A percentile compares a stretch with the other conserved stretches of the same genome.
Conservation (phyloP, 1,140 invertebrate genomes). For the Nylanderia fulva region DNA sequence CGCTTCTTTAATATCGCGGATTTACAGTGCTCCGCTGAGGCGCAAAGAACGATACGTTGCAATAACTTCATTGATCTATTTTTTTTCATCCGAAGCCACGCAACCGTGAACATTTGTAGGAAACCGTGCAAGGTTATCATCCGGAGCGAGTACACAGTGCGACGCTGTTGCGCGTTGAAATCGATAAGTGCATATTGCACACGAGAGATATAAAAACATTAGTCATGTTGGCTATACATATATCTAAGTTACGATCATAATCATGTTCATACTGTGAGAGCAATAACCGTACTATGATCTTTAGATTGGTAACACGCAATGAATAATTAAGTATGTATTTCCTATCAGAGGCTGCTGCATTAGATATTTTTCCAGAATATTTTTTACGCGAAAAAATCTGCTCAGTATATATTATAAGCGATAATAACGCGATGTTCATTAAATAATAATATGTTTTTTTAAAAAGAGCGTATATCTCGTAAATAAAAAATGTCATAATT, state of each 20-base stretch:
- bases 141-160: neutral
- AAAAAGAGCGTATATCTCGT: neutral
- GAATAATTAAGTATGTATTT: slow-evolving; percentile 4
- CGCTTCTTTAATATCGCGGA: slow-evolving; percentile 48
- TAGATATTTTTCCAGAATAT: neutral
- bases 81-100: slow-evolving; percentile 7
- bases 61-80: slow-evolving; percentile 51
- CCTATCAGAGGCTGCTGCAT: neutral
- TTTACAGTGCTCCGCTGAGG: neutral
- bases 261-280: slow-evolving; percentile 32
- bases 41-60: slow-evolving; percentile 29
- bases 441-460: neutral
- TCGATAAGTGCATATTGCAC: slow-evolving; percentile 46
- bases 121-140: slow-evolving; percentile 27
- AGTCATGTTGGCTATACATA: neutral
- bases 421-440: slow-evolving; percentile 22
- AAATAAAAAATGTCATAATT: neutral
- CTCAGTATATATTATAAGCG: neutral
- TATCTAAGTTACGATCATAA: slow-evolving; percentile 34
- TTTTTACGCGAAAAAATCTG: neutral
- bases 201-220: slow-evolving; percentile 43
- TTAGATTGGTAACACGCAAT: slow-evolving; percentile 31
- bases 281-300: slow-evolving; percentile 30
- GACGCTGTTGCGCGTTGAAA: slow-evolving; percentile 51
- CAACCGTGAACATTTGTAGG: slow-evolving; percentile 40